phyloP scores from a whole-genome alignment of 2,888 invertebrate species.

The Acholoe squamosa region DNA sequence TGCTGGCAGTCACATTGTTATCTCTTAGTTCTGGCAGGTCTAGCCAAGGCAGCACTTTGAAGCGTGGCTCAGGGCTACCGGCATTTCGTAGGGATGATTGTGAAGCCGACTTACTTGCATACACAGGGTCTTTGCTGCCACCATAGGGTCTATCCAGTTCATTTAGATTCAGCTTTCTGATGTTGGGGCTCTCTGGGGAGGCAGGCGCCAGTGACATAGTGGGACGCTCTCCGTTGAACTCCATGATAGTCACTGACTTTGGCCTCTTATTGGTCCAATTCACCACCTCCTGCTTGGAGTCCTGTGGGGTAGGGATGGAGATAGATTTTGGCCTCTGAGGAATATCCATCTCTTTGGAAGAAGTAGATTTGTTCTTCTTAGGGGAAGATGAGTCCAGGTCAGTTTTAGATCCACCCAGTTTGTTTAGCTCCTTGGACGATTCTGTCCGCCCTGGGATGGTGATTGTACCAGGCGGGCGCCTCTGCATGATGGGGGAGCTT shows the following conservation, averaged over 20 bases:
- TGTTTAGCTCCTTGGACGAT: conserved; percentile 48
- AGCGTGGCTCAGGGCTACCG: conserved; percentile 43
- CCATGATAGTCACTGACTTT: conserved; percentile 55
- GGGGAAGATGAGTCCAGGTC: background rate
- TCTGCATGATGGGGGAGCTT: conserved; percentile 40
- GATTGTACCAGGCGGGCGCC: conserved; percentile 6
- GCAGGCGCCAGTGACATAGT: background rate
- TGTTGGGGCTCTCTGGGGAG: conserved; percentile 52
- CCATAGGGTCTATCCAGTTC: conserved; percentile 31
- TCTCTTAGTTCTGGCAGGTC: conserved; percentile 41
- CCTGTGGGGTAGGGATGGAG: background rate
- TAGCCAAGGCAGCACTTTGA: conserved; percentile 43
- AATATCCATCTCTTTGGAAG: background rate
- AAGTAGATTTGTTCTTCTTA: background rate
- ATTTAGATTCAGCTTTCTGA: conserved; percentile 29
- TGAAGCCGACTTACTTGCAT: background rate
- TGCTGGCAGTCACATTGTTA: background rate
- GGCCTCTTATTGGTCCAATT: conserved; percentile 20
- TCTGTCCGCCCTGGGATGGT: conserved; percentile 37
- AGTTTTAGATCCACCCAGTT: conserved; percentile 8
- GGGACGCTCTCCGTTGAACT: background rate
- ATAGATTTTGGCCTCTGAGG: conserved; percentile 42
- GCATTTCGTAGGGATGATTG: conserved; percentile 32
- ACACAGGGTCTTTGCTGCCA: background rate
- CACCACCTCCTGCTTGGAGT: background rate